Conservation (phyloP, 2,888 invertebrate genomes). For the Dasysyrphus albostriatus region DNA sequence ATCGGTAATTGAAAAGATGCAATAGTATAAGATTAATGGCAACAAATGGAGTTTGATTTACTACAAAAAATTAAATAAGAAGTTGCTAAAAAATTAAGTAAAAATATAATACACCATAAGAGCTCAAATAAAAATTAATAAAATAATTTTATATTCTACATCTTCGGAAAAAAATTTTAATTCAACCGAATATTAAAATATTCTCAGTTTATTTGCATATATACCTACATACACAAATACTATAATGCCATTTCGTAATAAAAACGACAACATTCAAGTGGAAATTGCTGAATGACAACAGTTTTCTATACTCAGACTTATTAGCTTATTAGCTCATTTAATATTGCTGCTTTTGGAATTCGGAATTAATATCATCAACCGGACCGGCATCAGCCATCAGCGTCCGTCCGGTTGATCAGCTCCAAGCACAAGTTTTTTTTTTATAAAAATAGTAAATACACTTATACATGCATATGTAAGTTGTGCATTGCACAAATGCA, state of each 20-base stretch:
- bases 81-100: too few relatives aligned
- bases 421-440: conserved; percentile 15
- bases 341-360: conserved; percentile 4
- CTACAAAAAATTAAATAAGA: too few relatives aligned
- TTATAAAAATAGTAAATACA: too few relatives aligned
- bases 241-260: conserved; percentile 6
- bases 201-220: conserved; percentile 24
- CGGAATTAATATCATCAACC: neutral
- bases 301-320: neutral
- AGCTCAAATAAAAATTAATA: too few relatives aligned
- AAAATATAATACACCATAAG: too few relatives aligned
- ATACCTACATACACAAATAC: neutral
- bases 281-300: conserved; percentile 36
- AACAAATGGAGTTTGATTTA: too few relatives aligned
- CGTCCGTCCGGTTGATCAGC: conserved; percentile 52
- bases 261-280: conserved; percentile 46
- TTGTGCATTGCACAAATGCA: conserved; percentile 17
- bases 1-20: too few relatives aligned
- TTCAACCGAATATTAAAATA: neutral
- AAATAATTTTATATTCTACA: too few relatives aligned
- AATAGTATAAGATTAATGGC: too few relatives aligned
- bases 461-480: too few relatives aligned
- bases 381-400: neutral
- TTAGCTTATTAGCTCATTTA: conserved; percentile 2
- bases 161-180: neutral